phyloP scores from a whole-genome alignment of 2,113 vertebrate species.

The Scomber scombrus region DNA sequence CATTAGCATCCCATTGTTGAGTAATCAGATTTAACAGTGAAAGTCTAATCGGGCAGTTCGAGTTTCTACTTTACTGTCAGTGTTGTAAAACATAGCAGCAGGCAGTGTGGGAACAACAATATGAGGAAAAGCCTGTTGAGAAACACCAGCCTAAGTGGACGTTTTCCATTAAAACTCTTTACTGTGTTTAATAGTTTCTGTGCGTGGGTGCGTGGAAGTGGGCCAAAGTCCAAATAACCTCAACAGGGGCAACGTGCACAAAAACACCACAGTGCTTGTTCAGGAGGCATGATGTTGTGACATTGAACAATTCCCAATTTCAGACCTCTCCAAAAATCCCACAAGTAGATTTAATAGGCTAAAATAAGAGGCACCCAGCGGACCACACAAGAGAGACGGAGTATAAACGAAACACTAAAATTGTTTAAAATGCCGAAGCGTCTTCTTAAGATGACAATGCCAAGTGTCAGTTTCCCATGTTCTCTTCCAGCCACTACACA shows the following conservation, averaged over 20 bases:
- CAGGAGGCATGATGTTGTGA: conserved; percentile 11
- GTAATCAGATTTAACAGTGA: conserved; percentile 34
- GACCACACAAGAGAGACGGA: conserved; percentile 7
- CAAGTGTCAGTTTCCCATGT: conserved; percentile 65
- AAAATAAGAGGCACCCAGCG: background rate
- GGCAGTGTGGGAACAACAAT: conserved; percentile 58
- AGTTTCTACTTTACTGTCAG: background rate
- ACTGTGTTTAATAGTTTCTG: conserved; percentile 43
- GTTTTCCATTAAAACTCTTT: conserved; percentile 70
- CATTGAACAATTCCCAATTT: conserved; percentile 25
- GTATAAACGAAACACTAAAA: background rate
- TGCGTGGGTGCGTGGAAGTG: conserved; percentile 42
- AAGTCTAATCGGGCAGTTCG: conserved; percentile 38
- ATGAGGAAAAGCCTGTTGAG: conserved; percentile 44
- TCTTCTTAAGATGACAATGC: background rate
- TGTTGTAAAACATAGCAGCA: conserved; percentile 2
- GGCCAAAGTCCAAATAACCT: conserved; percentile 48
- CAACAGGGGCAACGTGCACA: background rate
- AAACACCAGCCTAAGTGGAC: conserved; percentile 32
- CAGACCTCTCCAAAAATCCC: conserved; percentile 8
- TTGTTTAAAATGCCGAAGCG: conserved; percentile 8
- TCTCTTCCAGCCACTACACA: conserved; percentile 21
- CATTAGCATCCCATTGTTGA: conserved; percentile 16
- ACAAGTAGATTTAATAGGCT: background rate
- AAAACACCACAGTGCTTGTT: conserved; percentile 1